phyloP scores from a whole-genome alignment of 2,113 vertebrate species.

The Hiodon tergisus region DNA sequence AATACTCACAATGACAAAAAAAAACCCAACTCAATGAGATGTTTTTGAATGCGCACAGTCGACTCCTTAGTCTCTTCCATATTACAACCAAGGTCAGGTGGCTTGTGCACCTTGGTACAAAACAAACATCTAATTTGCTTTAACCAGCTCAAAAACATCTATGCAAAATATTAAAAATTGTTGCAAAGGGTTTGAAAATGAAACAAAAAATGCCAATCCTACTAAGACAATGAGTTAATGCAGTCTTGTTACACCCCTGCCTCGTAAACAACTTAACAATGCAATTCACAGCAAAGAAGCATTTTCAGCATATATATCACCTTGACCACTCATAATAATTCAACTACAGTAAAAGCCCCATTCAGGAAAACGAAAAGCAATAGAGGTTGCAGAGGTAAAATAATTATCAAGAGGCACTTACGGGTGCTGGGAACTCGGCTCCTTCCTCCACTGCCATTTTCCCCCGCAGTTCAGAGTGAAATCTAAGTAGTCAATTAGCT shows the following conservation, averaged over 20 bases:
- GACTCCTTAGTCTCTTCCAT: not conserved
- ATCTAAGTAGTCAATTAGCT: constrained; percentile 72
- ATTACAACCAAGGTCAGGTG: constrained; percentile 1
- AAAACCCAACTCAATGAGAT: too few species aligned
- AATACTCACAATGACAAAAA: not conserved
- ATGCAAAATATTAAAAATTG: not conserved
- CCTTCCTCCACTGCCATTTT: constrained; percentile 74
- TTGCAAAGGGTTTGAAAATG: not conserved
- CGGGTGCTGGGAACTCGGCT: constrained; percentile 68
- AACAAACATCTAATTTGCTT: not conserved
- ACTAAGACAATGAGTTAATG: not conserved
- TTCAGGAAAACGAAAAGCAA: not conserved
- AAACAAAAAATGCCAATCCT: too few species aligned
- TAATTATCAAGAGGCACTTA: constrained; percentile 51
- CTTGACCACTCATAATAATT: not conserved
- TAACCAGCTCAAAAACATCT: not conserved
- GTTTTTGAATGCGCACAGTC: too few species aligned
- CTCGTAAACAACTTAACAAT: not conserved
- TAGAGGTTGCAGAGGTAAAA: not conserved
- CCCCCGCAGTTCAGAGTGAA: constrained; percentile 64
- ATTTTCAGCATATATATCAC: not conserved
- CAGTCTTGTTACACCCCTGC: not conserved
- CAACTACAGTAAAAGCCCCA: not conserved
- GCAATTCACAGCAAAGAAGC: not conserved
- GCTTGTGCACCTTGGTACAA: not conserved